These are phyloP conservation scores for Vanessa atalanta DNA, from an alignment of 1,140 invertebrate genomes.

Conservation along the genomic window DNA sequence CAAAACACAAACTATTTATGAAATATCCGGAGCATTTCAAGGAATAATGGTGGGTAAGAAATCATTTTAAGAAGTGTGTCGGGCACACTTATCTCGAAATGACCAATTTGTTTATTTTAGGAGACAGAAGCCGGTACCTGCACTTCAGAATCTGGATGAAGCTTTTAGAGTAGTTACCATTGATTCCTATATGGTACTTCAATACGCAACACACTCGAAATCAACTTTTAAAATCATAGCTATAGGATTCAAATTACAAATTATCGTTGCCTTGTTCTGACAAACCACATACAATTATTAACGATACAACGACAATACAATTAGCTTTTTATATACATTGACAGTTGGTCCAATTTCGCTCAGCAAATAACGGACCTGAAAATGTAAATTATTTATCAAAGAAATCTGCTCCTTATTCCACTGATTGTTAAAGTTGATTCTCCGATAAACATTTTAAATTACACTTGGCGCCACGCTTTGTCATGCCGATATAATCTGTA, in stretches of 20 bases:
- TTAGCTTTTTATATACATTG: constrained; percentile 21
- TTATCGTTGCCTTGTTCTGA: constrained; percentile 30
- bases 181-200: constrained; percentile 63
- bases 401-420: constrained; percentile 2
- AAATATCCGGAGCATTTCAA: constrained; percentile 27
- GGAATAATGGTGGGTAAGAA: constrained; percentile 25
- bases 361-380: constrained; percentile 16
- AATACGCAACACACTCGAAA: constrained; percentile 36
- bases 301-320: background rate
- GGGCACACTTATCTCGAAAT: constrained; percentile 62
- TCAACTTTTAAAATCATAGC: constrained; percentile 18
- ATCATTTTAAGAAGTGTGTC: constrained; percentile 31
- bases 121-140: constrained; percentile 75
- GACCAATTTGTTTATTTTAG: constrained; percentile 77
- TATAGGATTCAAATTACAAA: constrained; percentile 31
- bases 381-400: background rate
- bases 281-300: constrained; percentile 42
- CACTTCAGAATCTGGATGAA: constrained; percentile 69
- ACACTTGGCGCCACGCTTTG: constrained; percentile 75
- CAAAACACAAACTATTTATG: background rate
- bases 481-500: constrained; percentile 78
- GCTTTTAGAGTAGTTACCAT: constrained; percentile 72
- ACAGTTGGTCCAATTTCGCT: constrained; percentile 27
- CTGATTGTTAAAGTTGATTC: constrained; percentile 35
- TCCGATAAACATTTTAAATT: constrained; percentile 24